Evolutionary conservation across 2,113 vertebrate species (phyloP).

Genomic region (Balaeniceps rex): DNA sequence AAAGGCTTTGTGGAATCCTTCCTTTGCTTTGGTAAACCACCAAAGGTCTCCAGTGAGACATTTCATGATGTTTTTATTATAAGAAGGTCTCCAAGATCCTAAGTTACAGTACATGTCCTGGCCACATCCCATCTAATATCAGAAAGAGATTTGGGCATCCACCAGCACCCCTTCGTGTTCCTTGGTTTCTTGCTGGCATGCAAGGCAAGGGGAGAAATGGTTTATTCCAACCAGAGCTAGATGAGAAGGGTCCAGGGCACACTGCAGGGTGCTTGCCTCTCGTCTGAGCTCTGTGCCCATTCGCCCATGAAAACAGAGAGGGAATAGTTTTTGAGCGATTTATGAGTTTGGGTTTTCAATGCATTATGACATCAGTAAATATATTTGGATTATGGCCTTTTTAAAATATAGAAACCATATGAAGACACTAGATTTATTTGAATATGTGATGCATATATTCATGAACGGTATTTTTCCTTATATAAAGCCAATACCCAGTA

Average conservation of each 20-base stretch:
- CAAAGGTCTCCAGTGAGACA: neutral
- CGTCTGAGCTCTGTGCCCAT: neutral
- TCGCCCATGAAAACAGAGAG: neutral
- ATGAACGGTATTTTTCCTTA: neutral
- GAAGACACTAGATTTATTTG: neutral
- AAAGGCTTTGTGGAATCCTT: neutral
- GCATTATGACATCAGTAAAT: neutral
- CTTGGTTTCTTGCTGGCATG: neutral
- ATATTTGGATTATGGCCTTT: neutral
- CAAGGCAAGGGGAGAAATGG: neutral
- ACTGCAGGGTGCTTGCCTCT: neutral
- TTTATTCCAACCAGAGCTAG: neutral
- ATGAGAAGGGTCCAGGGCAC: neutral
- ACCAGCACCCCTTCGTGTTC: neutral
- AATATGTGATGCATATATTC: neutral
- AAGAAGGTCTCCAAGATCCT: neutral
- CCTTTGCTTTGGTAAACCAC: neutral
- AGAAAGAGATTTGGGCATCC: neutral
- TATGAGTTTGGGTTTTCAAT: neutral
- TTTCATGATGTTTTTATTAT: neutral
- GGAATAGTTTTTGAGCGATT: neutral
- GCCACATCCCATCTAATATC: neutral
- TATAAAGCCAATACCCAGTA: neutral
- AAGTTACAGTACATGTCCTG: neutral
- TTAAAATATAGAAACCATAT: neutral